A percentile compares a stretch with the other conserved stretches of the same genome.
Evolutionary conservation across 1,140 invertebrate species (phyloP).

Genomic region (Halesus radiatus): DNA sequence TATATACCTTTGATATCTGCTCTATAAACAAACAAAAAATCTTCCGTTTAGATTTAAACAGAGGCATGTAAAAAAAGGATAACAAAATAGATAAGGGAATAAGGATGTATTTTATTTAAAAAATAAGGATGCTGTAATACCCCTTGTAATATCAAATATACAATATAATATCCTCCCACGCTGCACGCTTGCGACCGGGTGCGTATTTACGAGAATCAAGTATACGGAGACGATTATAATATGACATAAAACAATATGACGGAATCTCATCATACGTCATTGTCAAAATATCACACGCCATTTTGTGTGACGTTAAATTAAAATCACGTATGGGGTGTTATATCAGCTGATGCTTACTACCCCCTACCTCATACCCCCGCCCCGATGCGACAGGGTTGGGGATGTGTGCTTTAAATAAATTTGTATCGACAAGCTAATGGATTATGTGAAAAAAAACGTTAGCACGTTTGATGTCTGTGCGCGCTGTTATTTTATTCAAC

Average conservation of each 20-base stretch:
- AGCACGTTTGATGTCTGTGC: neutral
- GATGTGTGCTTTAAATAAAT: constrained; percentile 19
- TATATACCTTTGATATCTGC: no score
- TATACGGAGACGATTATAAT: constrained; percentile 36
- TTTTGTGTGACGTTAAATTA: constrained; percentile 45
- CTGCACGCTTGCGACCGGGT: neutral
- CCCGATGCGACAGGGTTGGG: neutral
- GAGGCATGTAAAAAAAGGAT: no score
- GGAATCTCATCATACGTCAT: constrained; percentile 43
- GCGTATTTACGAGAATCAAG: constrained; percentile 10
- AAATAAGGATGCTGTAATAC: neutral
- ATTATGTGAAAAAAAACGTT: constrained; percentile 11
- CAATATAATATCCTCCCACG: neutral
- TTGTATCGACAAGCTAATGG: constrained; percentile 34
- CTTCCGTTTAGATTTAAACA: no score
- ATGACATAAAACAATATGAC: constrained; percentile 43
- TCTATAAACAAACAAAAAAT: no score
- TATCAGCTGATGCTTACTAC: constrained; percentile 28
- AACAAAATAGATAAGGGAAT: no score
- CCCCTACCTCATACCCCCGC: neutral
- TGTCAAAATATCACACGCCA: constrained; percentile 44
- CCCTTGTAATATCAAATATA: neutral
- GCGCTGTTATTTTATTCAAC: no score
- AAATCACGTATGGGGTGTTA: constrained; percentile 39
- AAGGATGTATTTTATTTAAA: neutral